Conservation (phyloP, 1,140 invertebrate genomes). For the Mamestra configurata region DNA sequence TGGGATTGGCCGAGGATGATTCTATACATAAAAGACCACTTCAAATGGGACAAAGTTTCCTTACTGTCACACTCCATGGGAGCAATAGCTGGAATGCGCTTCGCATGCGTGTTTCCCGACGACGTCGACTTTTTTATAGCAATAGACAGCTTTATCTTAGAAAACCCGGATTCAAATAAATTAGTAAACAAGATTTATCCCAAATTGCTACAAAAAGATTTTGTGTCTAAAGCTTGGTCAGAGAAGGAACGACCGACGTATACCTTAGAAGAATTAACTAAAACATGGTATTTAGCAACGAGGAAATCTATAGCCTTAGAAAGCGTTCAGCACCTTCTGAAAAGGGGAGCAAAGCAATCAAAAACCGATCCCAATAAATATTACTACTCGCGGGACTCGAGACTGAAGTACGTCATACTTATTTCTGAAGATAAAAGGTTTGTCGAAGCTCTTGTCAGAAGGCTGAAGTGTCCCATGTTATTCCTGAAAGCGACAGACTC, state of each 20-base stretch:
- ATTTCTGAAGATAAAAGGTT: constrained; percentile 86
- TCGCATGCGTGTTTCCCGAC: constrained; percentile 88
- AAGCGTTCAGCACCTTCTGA: constrained; percentile 88
- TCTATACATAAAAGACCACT: constrained; percentile 89
- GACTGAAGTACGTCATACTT: constrained; percentile 86
- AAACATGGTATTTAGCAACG: constrained; percentile 86
- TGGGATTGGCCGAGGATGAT: constrained; percentile 88
- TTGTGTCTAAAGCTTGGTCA: constrained; percentile 79
- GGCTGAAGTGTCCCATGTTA: constrained; percentile 88
- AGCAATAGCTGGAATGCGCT: constrained; percentile 88
- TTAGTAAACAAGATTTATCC: constrained; percentile 70
- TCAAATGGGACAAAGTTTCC: constrained; percentile 91
- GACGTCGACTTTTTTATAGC: constrained; percentile 90
- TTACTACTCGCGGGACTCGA: constrained; percentile 89
- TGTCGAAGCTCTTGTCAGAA: constrained; percentile 83
- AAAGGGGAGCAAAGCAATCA: constrained; percentile 88
- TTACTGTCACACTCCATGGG: constrained; percentile 91
- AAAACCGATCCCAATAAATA: constrained; percentile 88
- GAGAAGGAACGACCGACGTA: constrained; percentile 89
- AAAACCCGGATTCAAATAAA: constrained; percentile 81
- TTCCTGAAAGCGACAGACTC: constrained; percentile 89
- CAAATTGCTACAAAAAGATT: constrained; percentile 79
- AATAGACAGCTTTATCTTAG: constrained; percentile 89
- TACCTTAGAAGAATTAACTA: constrained; percentile 88
- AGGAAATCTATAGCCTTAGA: constrained; percentile 87